These are phyloP conservation scores for Tor tambroides DNA, from an alignment of 2,113 vertebrate species.

Conservation along the genomic window DNA sequence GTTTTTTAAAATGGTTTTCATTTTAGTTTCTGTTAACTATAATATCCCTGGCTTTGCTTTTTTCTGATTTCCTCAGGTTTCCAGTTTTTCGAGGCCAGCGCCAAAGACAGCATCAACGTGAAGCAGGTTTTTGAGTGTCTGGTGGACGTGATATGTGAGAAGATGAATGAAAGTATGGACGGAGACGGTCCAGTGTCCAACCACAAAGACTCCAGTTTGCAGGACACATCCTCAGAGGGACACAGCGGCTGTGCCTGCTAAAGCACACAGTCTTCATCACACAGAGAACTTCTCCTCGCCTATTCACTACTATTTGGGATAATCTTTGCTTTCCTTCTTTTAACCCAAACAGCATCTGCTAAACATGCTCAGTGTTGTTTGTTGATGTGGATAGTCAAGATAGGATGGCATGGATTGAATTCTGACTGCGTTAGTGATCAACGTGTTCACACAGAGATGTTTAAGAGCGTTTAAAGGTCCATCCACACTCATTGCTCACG, in stretches of 20 bases:
- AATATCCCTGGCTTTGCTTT: no score
- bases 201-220: slow-evolving; percentile 72
- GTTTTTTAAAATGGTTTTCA: no score
- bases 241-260: slow-evolving; percentile 82
- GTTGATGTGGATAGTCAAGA: not conserved
- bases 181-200: slow-evolving; percentile 70
- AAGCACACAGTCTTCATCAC: not conserved
- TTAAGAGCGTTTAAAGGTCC: not conserved
- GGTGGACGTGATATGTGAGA: slow-evolving; percentile 90
- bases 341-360: not conserved
- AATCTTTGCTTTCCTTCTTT: not conserved
- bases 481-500: not conserved
- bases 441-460: not conserved
- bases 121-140: slow-evolving; percentile 83
- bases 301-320: not conserved
- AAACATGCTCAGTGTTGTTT: not conserved
- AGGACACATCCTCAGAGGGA: slow-evolving; percentile 71
- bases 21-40: no score
- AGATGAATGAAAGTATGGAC: slow-evolving; percentile 89
- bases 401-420: not conserved
- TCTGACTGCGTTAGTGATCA: not conserved
- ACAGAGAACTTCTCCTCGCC: slow-evolving; percentile 8
- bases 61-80: no score
- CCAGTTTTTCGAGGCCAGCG: no score
- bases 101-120: no score